Percentiles rank a stretch among this genome's conserved stretches.
phyloP scores from a whole-genome alignment of 2,888 invertebrate species.

The Rhagophthalmus giganteus region DNA sequence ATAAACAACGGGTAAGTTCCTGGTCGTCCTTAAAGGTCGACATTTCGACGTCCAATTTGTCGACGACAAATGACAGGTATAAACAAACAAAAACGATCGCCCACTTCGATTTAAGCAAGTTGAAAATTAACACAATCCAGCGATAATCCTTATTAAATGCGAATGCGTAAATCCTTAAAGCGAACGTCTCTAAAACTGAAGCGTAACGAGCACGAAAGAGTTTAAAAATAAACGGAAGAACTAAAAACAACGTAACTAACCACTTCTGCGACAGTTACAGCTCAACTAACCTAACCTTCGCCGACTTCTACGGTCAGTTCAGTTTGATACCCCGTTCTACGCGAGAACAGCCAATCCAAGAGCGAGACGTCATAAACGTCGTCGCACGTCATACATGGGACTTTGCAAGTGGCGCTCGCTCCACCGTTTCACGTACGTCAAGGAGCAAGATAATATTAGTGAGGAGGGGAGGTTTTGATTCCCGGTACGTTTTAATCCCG shows the following conservation, averaged over 20 bases:
- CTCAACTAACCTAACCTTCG: slow-evolving; percentile 51
- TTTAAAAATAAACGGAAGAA: slow-evolving; percentile 19
- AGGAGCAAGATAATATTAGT: slow-evolving; percentile 16
- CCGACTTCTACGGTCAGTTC: slow-evolving; percentile 48
- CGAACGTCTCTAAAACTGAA: slow-evolving; percentile 11
- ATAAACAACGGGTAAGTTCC: too few relatives aligned
- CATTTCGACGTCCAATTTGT: too few relatives aligned
- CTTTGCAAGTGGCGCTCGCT: slow-evolving; percentile 43
- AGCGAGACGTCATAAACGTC: slow-evolving; percentile 44
- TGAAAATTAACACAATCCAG: too few relatives aligned
- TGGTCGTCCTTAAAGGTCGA: too few relatives aligned
- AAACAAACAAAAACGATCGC: slow-evolving; percentile 1
- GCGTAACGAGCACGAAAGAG: slow-evolving; percentile 19
- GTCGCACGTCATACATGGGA: slow-evolving; percentile 38
- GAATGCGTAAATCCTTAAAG: too few relatives aligned
- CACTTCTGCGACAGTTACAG: slow-evolving; percentile 35
- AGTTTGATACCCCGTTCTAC: slow-evolving; percentile 43
- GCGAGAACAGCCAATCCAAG: slow-evolving; percentile 42
- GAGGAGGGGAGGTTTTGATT: too few relatives aligned
- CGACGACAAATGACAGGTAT: too few relatives aligned
- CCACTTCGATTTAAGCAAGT: too few relatives aligned
- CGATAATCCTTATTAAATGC: too few relatives aligned
- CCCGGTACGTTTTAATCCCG: too few relatives aligned
- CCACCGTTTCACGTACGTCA: slow-evolving; percentile 16
- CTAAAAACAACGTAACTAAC: slow-evolving; percentile 21